Conservation (phyloP, 2,888 invertebrate species). For the Belgica antarctica region DNA sequence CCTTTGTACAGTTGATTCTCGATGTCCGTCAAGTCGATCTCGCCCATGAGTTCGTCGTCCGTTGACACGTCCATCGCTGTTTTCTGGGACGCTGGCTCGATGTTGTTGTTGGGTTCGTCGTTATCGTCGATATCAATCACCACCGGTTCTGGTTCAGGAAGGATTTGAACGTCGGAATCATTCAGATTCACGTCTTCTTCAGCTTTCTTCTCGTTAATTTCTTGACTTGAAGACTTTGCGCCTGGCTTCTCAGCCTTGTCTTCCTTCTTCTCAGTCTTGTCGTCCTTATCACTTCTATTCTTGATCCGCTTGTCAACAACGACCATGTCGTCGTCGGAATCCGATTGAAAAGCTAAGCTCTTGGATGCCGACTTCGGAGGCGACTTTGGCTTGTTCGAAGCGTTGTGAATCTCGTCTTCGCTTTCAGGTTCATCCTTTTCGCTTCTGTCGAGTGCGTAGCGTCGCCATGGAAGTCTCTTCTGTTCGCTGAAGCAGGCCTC, state of each 20-base stretch:
- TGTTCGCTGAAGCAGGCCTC: conserved; percentile 61
- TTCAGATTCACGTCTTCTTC: no score
- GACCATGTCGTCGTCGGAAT: conserved; percentile 39
- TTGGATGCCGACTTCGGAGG: background rate
- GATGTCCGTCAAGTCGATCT: conserved; percentile 13
- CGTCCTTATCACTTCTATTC: background rate
- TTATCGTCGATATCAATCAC: no score
- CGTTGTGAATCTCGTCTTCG: conserved; percentile 52
- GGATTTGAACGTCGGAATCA: no score
- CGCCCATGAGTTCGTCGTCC: conserved; percentile 49
- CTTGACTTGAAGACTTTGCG: background rate
- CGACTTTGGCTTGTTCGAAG: conserved; percentile 46
- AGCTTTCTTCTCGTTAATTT: conserved; percentile 25
- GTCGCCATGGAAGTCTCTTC: conserved; percentile 56
- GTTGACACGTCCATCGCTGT: background rate
- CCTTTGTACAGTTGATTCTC: conserved; percentile 45
- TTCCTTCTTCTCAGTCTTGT: background rate
- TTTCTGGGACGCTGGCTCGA: background rate
- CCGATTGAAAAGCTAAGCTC: background rate
- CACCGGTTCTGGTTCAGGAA: no score
- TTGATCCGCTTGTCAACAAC: conserved; percentile 27
- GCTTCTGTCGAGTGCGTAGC: conserved; percentile 51
- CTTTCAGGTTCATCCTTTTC: conserved; percentile 50
- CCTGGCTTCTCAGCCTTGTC: background rate
- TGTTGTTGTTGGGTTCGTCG: background rate